phyloP scores from a whole-genome alignment of 2,113 vertebrate species.

The Xenotilapia longispinis region DNA sequence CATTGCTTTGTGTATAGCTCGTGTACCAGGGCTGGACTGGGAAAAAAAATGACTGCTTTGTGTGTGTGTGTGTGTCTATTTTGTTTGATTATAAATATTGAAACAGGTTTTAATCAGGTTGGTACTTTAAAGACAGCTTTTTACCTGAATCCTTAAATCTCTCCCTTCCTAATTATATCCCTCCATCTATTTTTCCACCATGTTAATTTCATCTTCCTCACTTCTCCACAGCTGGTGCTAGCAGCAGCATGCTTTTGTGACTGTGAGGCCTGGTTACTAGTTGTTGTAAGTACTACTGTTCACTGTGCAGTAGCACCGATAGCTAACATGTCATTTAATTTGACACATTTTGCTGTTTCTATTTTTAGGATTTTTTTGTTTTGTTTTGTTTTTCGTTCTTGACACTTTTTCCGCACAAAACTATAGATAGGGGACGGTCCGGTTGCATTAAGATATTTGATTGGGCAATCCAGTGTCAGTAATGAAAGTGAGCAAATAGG shows the following conservation, averaged over 20 bases:
- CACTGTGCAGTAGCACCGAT: not conserved
- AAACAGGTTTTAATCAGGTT: not conserved
- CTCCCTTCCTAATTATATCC: not conserved
- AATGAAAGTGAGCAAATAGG: not conserved
- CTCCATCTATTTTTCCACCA: not conserved
- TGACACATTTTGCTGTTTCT: not conserved
- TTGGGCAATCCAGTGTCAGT: not conserved
- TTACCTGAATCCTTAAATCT: not conserved
- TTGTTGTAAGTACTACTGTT: not conserved
- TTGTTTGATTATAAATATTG: not conserved
- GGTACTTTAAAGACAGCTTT: not conserved
- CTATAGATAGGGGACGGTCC: not conserved
- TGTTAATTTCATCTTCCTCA: not conserved
- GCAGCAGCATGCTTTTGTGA: not conserved
- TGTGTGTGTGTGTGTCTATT: not conserved
- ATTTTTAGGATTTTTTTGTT: not conserved
- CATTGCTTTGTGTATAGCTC: not conserved
- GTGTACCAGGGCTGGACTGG: not conserved
- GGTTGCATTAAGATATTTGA: not conserved
- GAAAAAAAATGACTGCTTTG: rapidly evolving
- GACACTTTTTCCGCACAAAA: rapidly evolving
- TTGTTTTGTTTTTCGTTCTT: rapidly evolving
- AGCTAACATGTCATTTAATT: not conserved
- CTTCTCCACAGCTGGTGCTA: not conserved
- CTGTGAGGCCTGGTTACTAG: not conserved